These are phyloP conservation scores for Drosophila peninsularis DNA, from an alignment of 2,888 invertebrate genomes.

Conservation along the genomic window DNA sequence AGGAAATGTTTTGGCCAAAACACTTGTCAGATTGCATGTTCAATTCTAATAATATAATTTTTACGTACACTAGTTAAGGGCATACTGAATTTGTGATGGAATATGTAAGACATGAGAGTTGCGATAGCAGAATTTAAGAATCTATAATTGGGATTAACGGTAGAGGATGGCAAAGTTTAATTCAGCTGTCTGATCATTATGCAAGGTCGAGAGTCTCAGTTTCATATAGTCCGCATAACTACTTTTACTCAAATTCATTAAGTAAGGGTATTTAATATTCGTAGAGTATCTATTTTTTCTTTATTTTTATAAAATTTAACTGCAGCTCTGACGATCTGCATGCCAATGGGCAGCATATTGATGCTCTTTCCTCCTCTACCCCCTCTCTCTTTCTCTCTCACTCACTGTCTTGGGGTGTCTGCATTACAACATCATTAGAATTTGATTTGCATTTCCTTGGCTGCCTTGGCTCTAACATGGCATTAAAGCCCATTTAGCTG, in stretches of 20 bases:
- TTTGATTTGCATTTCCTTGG: constrained; percentile 83
- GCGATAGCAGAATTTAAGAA: neutral
- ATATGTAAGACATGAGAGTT: neutral
- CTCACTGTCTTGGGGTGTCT: constrained; percentile 53
- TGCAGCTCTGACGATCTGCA: constrained; percentile 63
- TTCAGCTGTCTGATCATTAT: no score
- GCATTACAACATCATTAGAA: constrained; percentile 80
- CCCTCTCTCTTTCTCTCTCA: neutral
- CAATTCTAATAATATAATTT: constrained; percentile 83
- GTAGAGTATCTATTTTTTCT: constrained; percentile 23
- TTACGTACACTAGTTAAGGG: constrained; percentile 12
- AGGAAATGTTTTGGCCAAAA: constrained; percentile 71
- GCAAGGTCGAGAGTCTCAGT: no score
- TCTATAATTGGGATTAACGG: no score
- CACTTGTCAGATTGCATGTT: constrained; percentile 84
- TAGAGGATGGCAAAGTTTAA: no score
- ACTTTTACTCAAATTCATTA: no score
- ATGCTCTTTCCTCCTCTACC: neutral
- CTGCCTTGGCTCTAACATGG: constrained; percentile 59
- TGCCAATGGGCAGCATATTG: constrained; percentile 56
- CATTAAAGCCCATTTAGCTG: constrained; percentile 82
- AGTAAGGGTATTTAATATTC: neutral
- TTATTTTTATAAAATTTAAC: constrained; percentile 11
- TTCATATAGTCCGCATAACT: no score
- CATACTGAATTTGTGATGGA: neutral